These are phyloP conservation scores for Speoplatyrhinus poulsoni DNA, from an alignment of 2,113 vertebrate species.

Conservation along the genomic window DNA sequence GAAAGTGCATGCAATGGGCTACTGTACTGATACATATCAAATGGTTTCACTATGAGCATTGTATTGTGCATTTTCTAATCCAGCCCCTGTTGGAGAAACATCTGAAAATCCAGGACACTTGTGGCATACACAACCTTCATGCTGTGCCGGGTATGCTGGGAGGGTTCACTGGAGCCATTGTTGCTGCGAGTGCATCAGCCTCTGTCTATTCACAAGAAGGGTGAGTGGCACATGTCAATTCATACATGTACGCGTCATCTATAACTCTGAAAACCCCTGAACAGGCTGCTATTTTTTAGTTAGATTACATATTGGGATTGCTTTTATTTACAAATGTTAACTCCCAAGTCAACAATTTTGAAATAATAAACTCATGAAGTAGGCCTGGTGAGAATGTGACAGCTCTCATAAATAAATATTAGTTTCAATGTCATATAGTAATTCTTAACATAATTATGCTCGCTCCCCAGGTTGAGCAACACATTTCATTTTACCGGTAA, in stretches of 20 bases:
- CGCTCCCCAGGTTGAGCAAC: constrained; percentile 72
- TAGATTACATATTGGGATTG: too few relatives aligned
- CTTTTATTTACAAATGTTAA: too few relatives aligned
- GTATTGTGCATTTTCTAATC: neutral
- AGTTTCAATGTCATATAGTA: neutral
- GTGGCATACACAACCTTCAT: constrained; percentile 86
- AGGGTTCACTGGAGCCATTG: constrained; percentile 86
- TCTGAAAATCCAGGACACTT: constrained; percentile 77
- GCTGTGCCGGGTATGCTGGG: constrained; percentile 90
- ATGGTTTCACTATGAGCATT: neutral
- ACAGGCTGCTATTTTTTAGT: too few relatives aligned
- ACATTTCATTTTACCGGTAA: constrained; percentile 72
- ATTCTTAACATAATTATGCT: neutral
- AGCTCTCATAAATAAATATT: neutral
- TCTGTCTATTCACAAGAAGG: constrained; percentile 79
- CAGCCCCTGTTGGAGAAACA: constrained; percentile 77
- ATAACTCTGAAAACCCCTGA: too few relatives aligned
- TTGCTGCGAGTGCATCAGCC: constrained; percentile 78
- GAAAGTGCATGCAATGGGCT: neutral
- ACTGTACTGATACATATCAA: neutral
- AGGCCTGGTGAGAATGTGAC: too few relatives aligned
- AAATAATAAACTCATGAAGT: too few relatives aligned
- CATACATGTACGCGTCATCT: neutral
- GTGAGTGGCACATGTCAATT: constrained; percentile 65
- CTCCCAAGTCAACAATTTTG: too few relatives aligned